phyloP scores from a whole-genome alignment of 2,888 invertebrate genomes.

The Gryllus longicercus region DNA sequence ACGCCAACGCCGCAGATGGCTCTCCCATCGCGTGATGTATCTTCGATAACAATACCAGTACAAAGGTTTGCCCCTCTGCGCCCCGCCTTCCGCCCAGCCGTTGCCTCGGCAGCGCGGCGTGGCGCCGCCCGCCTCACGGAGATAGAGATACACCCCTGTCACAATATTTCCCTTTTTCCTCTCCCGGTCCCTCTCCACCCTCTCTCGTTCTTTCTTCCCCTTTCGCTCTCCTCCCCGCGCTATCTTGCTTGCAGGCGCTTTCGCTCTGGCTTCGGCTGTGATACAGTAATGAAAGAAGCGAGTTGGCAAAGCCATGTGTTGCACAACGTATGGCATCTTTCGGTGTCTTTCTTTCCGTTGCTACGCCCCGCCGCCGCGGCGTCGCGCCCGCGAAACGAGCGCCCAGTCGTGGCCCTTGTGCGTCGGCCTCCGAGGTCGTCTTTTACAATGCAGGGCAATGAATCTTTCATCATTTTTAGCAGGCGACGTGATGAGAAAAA shows the following conservation, averaged over 20 bases:
- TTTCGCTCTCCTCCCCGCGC: neutral
- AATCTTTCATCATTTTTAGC: neutral
- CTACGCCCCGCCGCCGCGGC: neutral
- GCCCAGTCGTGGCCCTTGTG: neutral
- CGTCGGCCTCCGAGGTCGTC: neutral
- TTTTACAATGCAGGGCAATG: neutral
- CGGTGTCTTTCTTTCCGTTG: neutral
- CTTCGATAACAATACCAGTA: conserved; percentile 1
- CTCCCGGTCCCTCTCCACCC: neutral
- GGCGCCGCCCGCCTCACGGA: neutral
- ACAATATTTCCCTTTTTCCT: neutral
- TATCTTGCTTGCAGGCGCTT: neutral
- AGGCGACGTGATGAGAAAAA: no score
- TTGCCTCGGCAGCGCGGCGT: neutral
- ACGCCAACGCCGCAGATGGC: neutral
- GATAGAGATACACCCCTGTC: conserved; percentile 6
- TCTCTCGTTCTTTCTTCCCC: neutral
- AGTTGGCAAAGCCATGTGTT: conserved; percentile 10
- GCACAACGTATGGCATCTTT: conserved; percentile 17
- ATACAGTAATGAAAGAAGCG: neutral
- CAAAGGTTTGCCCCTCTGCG: neutral
- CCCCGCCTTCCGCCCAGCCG: neutral
- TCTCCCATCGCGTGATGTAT: conserved; percentile 8
- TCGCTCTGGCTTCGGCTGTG: neutral
- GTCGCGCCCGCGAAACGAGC: no score